These are phyloP conservation scores for Buteo buteo DNA, from an alignment of 2,113 vertebrate species.

Conservation along the genomic window DNA sequence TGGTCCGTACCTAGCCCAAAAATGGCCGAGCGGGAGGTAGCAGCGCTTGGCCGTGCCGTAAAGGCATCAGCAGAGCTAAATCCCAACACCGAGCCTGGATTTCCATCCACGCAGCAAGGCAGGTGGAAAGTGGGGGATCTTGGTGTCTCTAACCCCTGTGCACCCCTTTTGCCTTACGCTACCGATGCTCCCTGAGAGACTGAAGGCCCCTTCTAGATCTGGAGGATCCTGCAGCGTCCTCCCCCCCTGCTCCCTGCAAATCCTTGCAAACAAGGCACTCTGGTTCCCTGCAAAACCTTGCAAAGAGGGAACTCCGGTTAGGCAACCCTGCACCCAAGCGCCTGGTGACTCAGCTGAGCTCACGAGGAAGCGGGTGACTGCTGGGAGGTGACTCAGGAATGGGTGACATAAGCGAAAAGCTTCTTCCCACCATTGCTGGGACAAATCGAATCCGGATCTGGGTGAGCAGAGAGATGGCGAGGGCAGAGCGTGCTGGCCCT, in stretches of 20 bases:
- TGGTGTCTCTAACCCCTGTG: neutral
- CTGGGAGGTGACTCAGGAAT: neutral
- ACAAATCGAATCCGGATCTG: fast-evolving
- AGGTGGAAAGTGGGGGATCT: neutral
- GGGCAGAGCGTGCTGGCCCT: neutral
- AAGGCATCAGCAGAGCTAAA: neutral
- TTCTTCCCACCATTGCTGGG: neutral
- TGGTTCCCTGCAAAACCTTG: neutral
- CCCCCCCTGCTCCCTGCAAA: neutral
- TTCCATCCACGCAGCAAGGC: neutral
- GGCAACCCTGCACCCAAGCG: fast-evolving
- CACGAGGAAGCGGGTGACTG: neutral
- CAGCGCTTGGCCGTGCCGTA: fast-evolving
- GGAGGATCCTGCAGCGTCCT: neutral
- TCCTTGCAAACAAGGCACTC: neutral
- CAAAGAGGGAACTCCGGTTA: neutral
- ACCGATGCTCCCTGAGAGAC: neutral
- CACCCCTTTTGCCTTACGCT: neutral
- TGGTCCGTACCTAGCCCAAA: neutral
- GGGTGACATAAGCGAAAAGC: neutral
- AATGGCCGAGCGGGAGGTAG: fast-evolving
- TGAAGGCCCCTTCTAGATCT: neutral
- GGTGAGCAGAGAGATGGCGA: neutral
- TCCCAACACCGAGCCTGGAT: neutral
- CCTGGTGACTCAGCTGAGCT: neutral